Evolutionary conservation across 64 coral and sea anemone genomes (phyloP), one percentile per base, ranked within the genome.

Genomic region (Montipora efflorescens): DNA sequence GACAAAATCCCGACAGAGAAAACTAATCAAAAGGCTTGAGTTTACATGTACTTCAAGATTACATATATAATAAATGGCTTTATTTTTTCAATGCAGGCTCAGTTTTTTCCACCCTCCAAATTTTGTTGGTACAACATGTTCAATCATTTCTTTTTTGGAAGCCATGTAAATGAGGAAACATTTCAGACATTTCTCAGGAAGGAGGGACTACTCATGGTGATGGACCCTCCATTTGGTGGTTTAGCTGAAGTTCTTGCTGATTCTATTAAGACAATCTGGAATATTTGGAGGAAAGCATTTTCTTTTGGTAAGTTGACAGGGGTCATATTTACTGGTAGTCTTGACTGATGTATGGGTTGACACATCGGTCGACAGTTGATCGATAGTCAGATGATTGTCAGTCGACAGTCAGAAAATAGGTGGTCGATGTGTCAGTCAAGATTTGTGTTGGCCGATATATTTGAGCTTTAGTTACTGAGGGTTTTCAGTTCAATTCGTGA

Each of bases 161-260:
- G 52, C 5, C 53, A 94, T 13, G 48, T 19, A 58, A 88, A 87
- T 83, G 43, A 87, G 61, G 28, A 81, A 67, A 70, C 57, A 45
- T 91, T 96, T 6, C 74, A 84, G 44, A 74, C 83, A 5, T 98
- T 98, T 75, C 52, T 98, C 47, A 77, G 73, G 36, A 85, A 78
- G 74, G 47, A 91, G 0, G 83, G 80, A 16, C 59, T 89, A 51
- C 84, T 94, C 50, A 22, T 98, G 9, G 75, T 98, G 21, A 95
- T 98, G 76, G 97, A 99, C 48, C 97, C 97, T 47, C 97, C 97
- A 82, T 99, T 99, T 94, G 97, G 97, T 94, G 97, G 97, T 11
- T 75, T 99, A 22, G 90, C 91, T 89, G 91, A 99, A 77, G 89
- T 99, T 67, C 77, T 99, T 15, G 95, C 89, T 48, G 81, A 53